phyloP scores from a whole-genome alignment of 1,140 invertebrate genomes.

The Meteorus sp. region DNA sequence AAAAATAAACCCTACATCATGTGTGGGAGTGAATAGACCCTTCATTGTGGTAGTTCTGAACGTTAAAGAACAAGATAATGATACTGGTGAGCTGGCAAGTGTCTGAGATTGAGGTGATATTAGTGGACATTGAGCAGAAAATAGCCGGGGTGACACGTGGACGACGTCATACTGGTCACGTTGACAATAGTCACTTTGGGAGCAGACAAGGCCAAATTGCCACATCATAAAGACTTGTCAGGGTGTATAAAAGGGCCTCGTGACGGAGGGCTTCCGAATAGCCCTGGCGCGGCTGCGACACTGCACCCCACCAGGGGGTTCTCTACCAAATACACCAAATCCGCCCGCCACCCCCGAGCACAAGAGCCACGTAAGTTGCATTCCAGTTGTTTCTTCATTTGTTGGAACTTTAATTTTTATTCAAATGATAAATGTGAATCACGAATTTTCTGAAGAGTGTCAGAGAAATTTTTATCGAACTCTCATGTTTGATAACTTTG shows the following conservation, averaged over 20 bases:
- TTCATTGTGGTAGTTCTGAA: too few species aligned
- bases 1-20: too few species aligned
- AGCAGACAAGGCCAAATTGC: constrained; percentile 2
- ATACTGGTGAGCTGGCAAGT: neutral
- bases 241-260: constrained; percentile 51
- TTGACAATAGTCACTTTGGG: constrained; percentile 11
- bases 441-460: too few species aligned
- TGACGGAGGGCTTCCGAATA: constrained; percentile 60
- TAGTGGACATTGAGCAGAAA: neutral
- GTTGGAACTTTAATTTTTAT: too few species aligned
- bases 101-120: neutral
- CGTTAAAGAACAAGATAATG: too few species aligned
- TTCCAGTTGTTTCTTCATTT: too few species aligned
- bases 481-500: too few species aligned
- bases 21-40: constrained; percentile 1
- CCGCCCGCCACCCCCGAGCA: constrained; percentile 56
- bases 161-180: constrained; percentile 4
- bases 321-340: constrained; percentile 56
- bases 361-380: constrained; percentile 54
- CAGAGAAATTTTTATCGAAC: too few species aligned
- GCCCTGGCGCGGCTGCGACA: constrained; percentile 61
- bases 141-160: too few species aligned
- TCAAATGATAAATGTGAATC: too few species aligned
- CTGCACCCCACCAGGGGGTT: constrained; percentile 57
- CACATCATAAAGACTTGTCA: constrained; percentile 19